Base-by-base conservation (phyloP, 2,113 vertebrate genomes). In the Hippopotamus amphibius region DNA sequence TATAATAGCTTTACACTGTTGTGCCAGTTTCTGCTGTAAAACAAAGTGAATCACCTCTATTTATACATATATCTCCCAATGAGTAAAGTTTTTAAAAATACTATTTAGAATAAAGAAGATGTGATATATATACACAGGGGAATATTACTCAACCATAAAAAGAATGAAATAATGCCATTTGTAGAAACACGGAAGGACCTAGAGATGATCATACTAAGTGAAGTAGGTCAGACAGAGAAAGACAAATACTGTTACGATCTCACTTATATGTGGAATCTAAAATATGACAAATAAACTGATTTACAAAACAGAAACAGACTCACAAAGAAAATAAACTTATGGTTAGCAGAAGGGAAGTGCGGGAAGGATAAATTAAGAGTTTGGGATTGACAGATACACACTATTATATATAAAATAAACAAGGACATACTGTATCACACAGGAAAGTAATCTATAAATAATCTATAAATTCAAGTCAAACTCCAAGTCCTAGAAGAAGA, bases 251-350 rank as follows among this genome's bases (percentile, higher is more conserved):
- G 19, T 11, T 11, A 33, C 0, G 72, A 1, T 2, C 50, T 19
- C 72, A 17, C 26, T 30, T 76, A 11, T 15, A 50, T 6, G 43
- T 17, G 26, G 2, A 19, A 33, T 11, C 16, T 76, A 11, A 50
- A 76, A 11, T 10, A 19, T 0, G 28, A 77, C 46, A 19, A 1
- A 76, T 1, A 28, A 33, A 33, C 7, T 9, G 15, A 6, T 50
- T 50, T 77, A 2, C 5, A 0, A 77, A 77, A 19, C 46, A 61
- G 59, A 61, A 26, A 61, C 22, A 77, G 46, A 50, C 4, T 33
- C 46, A 3, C 46, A 1, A 0, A 33, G 4, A 76, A 5, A 50
- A 19, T 5, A 4, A 1, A 50, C 74, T 30, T 50, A 17, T 11
- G 28, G 28, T 33, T 50, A 30, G 17, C 46, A 19, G 33, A 10